These are phyloP conservation scores for Reinhardtius hippoglossoides DNA, from an alignment of 2,113 vertebrate species.

Conservation along the genomic window DNA sequence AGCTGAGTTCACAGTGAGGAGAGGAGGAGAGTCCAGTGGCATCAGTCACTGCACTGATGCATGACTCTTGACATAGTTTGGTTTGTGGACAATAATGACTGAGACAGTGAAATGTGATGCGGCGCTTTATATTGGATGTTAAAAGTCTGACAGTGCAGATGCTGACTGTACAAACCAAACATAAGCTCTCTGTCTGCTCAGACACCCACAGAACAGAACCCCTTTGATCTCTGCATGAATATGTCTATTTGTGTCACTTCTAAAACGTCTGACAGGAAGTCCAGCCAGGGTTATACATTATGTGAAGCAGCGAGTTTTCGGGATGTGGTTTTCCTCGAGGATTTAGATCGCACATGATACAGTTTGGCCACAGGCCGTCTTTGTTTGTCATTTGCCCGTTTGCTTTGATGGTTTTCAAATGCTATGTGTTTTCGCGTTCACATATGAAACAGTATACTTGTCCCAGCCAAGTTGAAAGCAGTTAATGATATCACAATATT, in stretches of 20 bases:
- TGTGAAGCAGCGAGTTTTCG: conserved; percentile 50
- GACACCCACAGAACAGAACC: conserved; percentile 32
- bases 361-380: conserved; percentile 61
- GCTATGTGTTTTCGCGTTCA: conserved; percentile 32
- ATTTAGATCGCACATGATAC: conserved; percentile 67
- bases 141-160: conserved; percentile 18
- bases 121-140: background rate
- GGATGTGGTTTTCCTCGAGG: conserved; percentile 76
- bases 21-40: no score
- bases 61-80: background rate
- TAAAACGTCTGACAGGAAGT: conserved; percentile 67
- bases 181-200: conserved; percentile 41
- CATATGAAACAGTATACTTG: conserved; percentile 50
- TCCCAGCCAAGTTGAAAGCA: conserved; percentile 45
- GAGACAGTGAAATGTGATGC: background rate
- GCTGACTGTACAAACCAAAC: conserved; percentile 51
- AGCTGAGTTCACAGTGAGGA: no score
- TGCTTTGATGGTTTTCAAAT: conserved; percentile 60
- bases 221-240: conserved; percentile 71
- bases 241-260: conserved; percentile 69
- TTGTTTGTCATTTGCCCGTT: conserved; percentile 62
- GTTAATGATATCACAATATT: conserved; percentile 57
- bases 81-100: no score
- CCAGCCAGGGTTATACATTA: conserved; percentile 51
- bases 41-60: background rate